Conservation (phyloP, 1,140 invertebrate species). For the Conus betulinus region DNA sequence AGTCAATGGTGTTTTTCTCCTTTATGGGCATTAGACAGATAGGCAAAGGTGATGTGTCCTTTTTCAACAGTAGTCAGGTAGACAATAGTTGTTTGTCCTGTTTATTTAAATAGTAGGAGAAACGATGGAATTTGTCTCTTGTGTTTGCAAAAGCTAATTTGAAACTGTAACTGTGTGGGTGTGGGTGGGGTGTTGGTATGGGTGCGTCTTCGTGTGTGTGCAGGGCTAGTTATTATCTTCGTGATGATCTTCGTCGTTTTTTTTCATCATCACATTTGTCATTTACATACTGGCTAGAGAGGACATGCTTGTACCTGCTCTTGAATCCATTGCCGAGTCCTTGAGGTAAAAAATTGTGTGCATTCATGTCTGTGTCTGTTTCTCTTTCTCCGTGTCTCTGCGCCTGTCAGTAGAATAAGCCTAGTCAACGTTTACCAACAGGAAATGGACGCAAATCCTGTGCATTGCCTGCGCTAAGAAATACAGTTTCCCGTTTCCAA, state of each 20-base stretch:
- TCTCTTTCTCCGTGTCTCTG: background rate
- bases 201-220: background rate
- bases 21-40: too few species aligned
- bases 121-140: too few species aligned
- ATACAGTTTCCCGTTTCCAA: too few species aligned
- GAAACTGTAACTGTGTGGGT: background rate
- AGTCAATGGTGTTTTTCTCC: too few species aligned
- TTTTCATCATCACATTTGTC: background rate
- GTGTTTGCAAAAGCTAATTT: too few species aligned
- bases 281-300: slow-evolving; percentile 1
- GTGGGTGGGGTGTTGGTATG: background rate
- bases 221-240: slow-evolving; percentile 7
- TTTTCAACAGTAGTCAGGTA: too few species aligned
- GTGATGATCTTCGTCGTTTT: background rate
- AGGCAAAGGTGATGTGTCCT: too few species aligned
- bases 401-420: background rate
- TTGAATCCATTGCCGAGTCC: background rate
- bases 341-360: slow-evolving; percentile 19
- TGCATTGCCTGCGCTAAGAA: too few species aligned
- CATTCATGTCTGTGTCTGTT: background rate
- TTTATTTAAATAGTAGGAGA: too few species aligned
- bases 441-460: too few species aligned
- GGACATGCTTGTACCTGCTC: background rate
- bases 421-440: too few species aligned
- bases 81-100: too few species aligned